Evolutionary conservation across 2,888 invertebrate genomes (phyloP).

Genomic region (Pomacea canaliculata): DNA sequence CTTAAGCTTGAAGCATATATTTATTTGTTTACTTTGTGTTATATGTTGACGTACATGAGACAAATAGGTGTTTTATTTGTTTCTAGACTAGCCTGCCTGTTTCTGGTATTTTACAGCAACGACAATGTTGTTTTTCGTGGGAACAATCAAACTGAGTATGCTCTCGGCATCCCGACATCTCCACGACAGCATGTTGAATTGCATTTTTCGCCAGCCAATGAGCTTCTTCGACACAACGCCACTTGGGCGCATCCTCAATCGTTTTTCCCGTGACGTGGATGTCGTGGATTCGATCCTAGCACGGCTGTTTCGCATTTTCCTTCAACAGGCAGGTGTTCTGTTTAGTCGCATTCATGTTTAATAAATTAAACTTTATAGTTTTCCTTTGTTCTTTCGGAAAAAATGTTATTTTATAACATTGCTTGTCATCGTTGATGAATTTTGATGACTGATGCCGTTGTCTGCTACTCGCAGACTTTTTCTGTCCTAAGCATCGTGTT

Average conservation of each 20-base stretch:
- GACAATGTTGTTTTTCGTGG: constrained; percentile 28
- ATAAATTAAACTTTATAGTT: too few species aligned
- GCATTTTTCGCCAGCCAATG: constrained; percentile 35
- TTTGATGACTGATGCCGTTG: too few species aligned
- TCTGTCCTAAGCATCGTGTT: constrained; percentile 62
- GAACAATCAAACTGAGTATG: constrained; percentile 29
- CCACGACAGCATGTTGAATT: constrained; percentile 31
- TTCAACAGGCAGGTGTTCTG: constrained; percentile 16
- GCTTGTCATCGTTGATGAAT: too few species aligned
- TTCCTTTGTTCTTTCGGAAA: too few species aligned
- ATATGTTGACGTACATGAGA: too few species aligned
- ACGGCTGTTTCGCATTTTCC: constrained; percentile 28
- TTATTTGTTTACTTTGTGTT: too few species aligned
- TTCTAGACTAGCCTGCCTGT: not conserved
- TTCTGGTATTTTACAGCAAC: constrained; percentile 19
- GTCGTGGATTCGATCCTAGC: constrained; percentile 31
- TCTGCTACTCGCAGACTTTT: constrained; percentile 28
- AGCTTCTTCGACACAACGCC: constrained; percentile 36
- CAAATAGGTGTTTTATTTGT: too few species aligned
- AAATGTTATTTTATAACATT: too few species aligned
- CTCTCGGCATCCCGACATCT: constrained; percentile 31
- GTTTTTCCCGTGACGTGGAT: constrained; percentile 37
- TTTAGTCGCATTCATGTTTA: too few species aligned
- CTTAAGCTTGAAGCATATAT: too few species aligned
- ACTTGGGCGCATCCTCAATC: constrained; percentile 33